These are phyloP conservation scores for Drosophila mauritiana DNA, from an alignment of 1,140 invertebrate species.

Conservation along the genomic window DNA sequence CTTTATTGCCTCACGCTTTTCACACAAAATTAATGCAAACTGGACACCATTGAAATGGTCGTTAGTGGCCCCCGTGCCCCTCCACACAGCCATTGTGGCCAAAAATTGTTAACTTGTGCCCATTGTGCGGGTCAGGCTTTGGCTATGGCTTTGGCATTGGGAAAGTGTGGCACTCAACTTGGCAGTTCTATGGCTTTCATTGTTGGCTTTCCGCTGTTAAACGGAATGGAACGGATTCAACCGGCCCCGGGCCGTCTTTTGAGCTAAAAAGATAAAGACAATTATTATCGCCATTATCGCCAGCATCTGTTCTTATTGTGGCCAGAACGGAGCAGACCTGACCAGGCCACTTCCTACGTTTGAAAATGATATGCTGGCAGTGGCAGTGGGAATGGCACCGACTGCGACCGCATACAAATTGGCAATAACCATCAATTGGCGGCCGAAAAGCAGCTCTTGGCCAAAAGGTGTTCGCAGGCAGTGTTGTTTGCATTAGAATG, in stretches of 20 bases:
- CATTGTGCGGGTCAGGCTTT: conserved; percentile 64
- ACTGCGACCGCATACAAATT: conserved; percentile 71
- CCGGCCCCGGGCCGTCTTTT: conserved; percentile 54
- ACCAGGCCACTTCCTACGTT: conserved; percentile 53
- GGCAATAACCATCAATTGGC: conserved; percentile 82
- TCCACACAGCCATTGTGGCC: conserved; percentile 31
- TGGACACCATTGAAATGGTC: conserved; percentile 59
- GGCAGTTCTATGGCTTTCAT: conserved; percentile 62
- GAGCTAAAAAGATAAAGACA: conserved; percentile 78
- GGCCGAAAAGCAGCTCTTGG: conserved; percentile 41
- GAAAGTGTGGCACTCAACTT: conserved; percentile 59
- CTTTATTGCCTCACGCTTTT: conserved; percentile 64
- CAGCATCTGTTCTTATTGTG: conserved; percentile 70
- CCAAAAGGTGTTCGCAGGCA: conserved; percentile 53
- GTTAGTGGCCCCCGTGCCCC: conserved; percentile 12
- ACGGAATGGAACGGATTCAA: conserved; percentile 36
- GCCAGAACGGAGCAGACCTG: not conserved
- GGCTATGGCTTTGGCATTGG: conserved; percentile 25
- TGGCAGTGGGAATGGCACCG: conserved; percentile 2
- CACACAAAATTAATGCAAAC: conserved; percentile 70
- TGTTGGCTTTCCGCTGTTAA: conserved; percentile 38
- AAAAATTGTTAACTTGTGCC: conserved; percentile 58
- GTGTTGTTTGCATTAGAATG: conserved; percentile 82
- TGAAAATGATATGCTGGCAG: conserved; percentile 67
- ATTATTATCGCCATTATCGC: conserved; percentile 83